Evolutionary conservation across 2,113 vertebrate species (phyloP).

Genomic region (Lucifuga dentata): DNA sequence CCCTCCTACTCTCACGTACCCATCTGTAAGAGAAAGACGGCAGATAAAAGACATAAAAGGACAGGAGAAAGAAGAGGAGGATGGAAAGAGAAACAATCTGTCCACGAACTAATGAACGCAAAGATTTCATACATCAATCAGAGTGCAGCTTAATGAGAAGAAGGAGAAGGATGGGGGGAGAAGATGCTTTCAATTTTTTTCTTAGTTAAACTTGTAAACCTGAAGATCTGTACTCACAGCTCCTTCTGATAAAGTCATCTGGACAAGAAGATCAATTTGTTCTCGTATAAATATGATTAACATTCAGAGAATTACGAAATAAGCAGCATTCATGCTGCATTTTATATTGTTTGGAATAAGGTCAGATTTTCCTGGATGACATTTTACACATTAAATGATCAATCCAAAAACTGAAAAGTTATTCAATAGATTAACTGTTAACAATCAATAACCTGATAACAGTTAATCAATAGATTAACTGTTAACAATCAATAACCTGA

Average conservation of each 20-base stretch:
- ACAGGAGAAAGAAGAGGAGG: constrained; percentile 7
- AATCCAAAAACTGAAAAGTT: too few species aligned
- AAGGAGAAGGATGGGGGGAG: not conserved
- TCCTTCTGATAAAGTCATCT: constrained; percentile 12
- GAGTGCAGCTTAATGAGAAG: constrained; percentile 37
- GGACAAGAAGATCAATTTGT: not conserved
- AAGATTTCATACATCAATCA: constrained; percentile 50
- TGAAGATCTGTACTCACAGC: too few species aligned
- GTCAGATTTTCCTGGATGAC: too few species aligned
- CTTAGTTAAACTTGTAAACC: too few species aligned
- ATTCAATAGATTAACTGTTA: too few species aligned
- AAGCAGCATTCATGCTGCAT: too few species aligned
- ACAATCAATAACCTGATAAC: too few species aligned
- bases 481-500: too few species aligned
- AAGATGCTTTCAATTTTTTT: not conserved
- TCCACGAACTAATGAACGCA: constrained; percentile 32
- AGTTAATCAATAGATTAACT: too few species aligned
- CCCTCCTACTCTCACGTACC: constrained; percentile 2
- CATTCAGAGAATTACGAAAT: too few species aligned
- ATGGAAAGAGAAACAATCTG: constrained; percentile 52
- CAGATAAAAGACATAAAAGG: constrained; percentile 35
- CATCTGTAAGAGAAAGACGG: constrained; percentile 42
- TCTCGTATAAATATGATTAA: not conserved
- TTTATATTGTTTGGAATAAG: too few species aligned
- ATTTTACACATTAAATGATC: too few species aligned